Evolutionary conservation across 2,888 invertebrate genomes (phyloP), one percentile per base, ranked within the genome.

Genomic region (Andrena dorsata): DNA sequence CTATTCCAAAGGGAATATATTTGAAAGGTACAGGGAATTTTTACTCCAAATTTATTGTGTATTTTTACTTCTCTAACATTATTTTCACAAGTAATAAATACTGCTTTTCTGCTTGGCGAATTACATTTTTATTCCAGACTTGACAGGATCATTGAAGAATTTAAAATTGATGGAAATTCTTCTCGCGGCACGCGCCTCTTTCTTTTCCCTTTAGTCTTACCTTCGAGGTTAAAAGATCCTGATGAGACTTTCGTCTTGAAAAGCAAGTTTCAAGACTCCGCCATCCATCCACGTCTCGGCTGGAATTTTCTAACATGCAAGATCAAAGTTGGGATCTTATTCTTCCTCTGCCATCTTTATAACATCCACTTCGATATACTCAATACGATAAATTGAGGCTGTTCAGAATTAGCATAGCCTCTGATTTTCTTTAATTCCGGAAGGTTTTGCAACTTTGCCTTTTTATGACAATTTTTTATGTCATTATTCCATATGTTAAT

Each of bases 81-180:
- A 28, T 26, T 58, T 16, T 13, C 56, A 4, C 2, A 28, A 58
- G 16, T 26, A 26, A 26, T 58, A 58, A 28, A 13, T 58, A 6
- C 28, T 28, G 26, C 10, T 30, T 26, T 28, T 28, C 16, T 58
- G 28, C 28, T 58, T 6, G 16, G 10, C 58, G 7, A 28, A 61
- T 61, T 28, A 58, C 16, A 61, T 20, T 16, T 10, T 61, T 32
- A 61, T 61, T 32, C n/a, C 20, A 61, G 28, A 32, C 20, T n/a
- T 30, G 60, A 3, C 13, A 53, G 76, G 49, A 58, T 23, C 16
- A 72, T 72, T 68, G 69, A 64, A 56, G 69, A 81, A 76, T 76
- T 72, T 69, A 41, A 64, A 76, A 76, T 70, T 49, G 56, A 60
- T 23, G 53, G 10, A 32, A 49, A 20, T 53, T 56, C 10, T 53